A percentile compares a stretch with the other conserved stretches of the same genome.
These are phyloP conservation scores for Pseudachorutes palmiensis DNA, from an alignment of 1,140 invertebrate species.

Conservation along the genomic window DNA sequence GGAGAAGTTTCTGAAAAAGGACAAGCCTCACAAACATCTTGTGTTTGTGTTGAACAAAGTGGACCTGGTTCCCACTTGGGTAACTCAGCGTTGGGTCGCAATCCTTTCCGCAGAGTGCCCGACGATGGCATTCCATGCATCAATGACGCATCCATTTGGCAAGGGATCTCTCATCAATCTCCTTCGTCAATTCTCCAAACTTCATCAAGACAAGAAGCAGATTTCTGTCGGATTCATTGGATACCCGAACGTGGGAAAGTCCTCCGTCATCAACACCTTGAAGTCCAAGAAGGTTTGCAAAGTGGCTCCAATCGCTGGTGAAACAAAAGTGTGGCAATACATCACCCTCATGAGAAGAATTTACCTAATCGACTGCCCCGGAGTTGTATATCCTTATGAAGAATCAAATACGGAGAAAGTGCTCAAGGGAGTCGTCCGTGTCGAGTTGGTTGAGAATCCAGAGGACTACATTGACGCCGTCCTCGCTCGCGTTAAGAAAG, in stretches of 20 bases:
- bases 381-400: slow-evolving; percentile 93
- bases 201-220: slow-evolving; percentile 92
- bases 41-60: slow-evolving; percentile 94
- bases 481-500: slow-evolving; percentile 75
- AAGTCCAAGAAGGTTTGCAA: slow-evolving; percentile 94
- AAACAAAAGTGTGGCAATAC: slow-evolving; percentile 99
- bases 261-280: slow-evolving; percentile 94
- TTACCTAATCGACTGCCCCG: slow-evolving; percentile 98
- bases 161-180: slow-evolving; percentile 97
- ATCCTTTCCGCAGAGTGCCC: slow-evolving; percentile 84
- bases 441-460: slow-evolving; percentile 87
- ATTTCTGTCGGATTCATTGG: slow-evolving; percentile 99
- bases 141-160: slow-evolving; percentile 94
- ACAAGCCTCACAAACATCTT: slow-evolving; percentile 89
- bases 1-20: slow-evolving; percentile 77
- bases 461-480: slow-evolving; percentile 88
- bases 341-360: slow-evolving; percentile 96
- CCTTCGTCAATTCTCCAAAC: slow-evolving; percentile 89
- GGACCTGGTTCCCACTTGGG: slow-evolving; percentile 72
- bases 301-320: slow-evolving; percentile 96
- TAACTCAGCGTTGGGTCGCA: slow-evolving; percentile 85
- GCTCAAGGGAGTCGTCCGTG: slow-evolving; percentile 87
- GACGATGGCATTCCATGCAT: slow-evolving; percentile 96
- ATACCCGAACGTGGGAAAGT: slow-evolving; percentile 98
- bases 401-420: slow-evolving; percentile 88